Evolutionary conservation across 2,888 invertebrate species (phyloP).

Genomic region (Craniophora ligustri): DNA sequence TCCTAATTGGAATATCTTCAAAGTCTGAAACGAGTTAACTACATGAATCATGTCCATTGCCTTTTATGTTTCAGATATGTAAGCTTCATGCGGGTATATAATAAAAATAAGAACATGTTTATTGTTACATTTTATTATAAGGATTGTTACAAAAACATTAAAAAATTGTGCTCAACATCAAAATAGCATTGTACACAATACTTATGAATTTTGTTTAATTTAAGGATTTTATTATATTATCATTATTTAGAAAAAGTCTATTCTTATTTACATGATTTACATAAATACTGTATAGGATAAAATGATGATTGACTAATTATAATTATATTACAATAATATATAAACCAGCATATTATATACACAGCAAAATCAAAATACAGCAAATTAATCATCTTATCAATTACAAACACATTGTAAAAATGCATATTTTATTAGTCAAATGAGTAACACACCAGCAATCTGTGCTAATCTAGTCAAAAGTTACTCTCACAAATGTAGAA

Average conservation of each 20-base stretch:
- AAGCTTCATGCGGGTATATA: conserved; percentile 57
- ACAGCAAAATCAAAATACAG: conserved; percentile 61
- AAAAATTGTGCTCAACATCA: conserved; percentile 73
- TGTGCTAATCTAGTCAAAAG: conserved; percentile 79
- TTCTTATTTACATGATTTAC: conserved; percentile 73
- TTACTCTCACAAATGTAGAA: conserved; percentile 66
- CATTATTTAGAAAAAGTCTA: conserved; percentile 32
- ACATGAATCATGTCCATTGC: not conserved
- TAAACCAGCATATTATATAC: conserved; percentile 66
- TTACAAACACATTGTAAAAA: conserved; percentile 65
- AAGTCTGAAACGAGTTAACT: no score
- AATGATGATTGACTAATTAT: conserved; percentile 24
- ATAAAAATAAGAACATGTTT: conserved; percentile 55
- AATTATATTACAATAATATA: conserved; percentile 32
- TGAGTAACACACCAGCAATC: conserved; percentile 68
- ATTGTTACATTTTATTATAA: conserved; percentile 69
- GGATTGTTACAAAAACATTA: conserved; percentile 71
- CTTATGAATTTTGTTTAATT: conserved; percentile 40
- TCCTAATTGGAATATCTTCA: no score
- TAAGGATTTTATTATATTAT: conserved; percentile 50
- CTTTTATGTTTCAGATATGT: conserved; percentile 53
- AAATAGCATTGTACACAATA: conserved; percentile 55
- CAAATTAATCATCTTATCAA: conserved; percentile 41
- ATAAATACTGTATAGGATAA: conserved; percentile 63
- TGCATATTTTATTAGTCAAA: conserved; percentile 51